Percentiles rank a stretch among this genome's conserved stretches.
These are phyloP conservation scores for Characodon lateralis DNA, from an alignment of 2,797 vertebrate genomes.

Conservation along the genomic window DNA sequence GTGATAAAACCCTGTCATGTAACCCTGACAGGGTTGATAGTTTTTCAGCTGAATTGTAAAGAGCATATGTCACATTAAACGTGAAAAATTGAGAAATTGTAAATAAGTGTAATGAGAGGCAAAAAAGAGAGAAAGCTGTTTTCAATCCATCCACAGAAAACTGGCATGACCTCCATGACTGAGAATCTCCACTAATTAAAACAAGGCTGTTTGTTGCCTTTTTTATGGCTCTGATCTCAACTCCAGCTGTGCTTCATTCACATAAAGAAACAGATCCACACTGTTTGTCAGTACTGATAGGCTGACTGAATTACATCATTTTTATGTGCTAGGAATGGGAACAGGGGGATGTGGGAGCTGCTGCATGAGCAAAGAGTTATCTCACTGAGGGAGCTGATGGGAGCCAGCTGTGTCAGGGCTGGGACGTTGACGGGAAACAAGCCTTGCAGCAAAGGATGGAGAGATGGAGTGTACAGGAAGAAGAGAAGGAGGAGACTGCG, in stretches of 20 bases:
- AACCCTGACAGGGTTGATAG: background rate
- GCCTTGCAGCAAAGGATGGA: slow-evolving; percentile 38
- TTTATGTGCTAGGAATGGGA: slow-evolving; percentile 22
- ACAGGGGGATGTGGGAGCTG: slow-evolving; percentile 41
- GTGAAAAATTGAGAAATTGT: background rate
- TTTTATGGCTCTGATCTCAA: background rate
- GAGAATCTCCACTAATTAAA: background rate
- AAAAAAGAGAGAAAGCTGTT: background rate
- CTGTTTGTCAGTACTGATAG: background rate
- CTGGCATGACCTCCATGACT: background rate
- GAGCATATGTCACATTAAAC: background rate
- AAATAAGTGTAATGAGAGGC: background rate
- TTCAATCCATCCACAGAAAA: background rate
- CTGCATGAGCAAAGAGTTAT: slow-evolving; percentile 49
- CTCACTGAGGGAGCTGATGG: slow-evolving; percentile 62
- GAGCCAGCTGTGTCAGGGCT: slow-evolving; percentile 68
- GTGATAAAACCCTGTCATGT: too few relatives aligned
- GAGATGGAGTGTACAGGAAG: slow-evolving; percentile 30
- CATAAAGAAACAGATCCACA: background rate
- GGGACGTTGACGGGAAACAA: slow-evolving; percentile 36
- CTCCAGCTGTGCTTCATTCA: background rate
- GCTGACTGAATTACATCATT: slow-evolving; percentile 44
- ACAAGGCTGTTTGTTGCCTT: slow-evolving; percentile 1
- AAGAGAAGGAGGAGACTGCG: slow-evolving; percentile 15
- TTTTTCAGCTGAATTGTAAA: background rate